Evolutionary conservation across 2,797 vertebrate species (phyloP).

Genomic region (Manis crassicaudata): DNA sequence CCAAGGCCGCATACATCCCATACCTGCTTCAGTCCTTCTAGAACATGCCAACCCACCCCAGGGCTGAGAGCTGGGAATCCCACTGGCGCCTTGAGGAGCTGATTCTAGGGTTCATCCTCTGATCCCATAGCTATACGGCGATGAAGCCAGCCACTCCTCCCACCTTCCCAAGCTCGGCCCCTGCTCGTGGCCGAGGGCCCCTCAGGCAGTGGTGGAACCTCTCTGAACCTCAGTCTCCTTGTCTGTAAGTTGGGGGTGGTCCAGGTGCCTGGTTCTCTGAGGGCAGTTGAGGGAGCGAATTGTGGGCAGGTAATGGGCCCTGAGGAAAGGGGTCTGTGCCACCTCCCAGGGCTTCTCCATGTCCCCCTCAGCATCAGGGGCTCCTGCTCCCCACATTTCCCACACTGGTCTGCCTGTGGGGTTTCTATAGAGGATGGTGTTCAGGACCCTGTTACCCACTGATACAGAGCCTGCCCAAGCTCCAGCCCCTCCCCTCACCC

Average conservation of each 20-base stretch:
- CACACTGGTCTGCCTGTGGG: background rate
- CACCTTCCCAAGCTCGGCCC: no score
- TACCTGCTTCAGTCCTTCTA: background rate
- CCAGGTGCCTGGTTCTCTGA: background rate
- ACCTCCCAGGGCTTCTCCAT: background rate
- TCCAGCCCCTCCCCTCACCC: rapidly evolving
- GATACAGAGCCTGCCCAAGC: background rate
- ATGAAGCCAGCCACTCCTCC: background rate
- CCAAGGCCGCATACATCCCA: background rate
- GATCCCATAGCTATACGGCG: rapidly evolving
- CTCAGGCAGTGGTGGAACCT: no score
- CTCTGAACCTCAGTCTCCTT: background rate
- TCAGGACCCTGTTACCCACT: no score
- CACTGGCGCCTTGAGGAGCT: rapidly evolving
- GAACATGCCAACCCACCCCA: rapidly evolving
- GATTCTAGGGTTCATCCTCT: rapidly evolving
- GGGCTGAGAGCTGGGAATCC: background rate
- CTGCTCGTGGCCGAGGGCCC: background rate
- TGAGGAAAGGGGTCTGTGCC: no score
- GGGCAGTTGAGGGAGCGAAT: background rate
- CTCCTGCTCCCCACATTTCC: rapidly evolving
- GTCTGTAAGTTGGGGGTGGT: background rate
- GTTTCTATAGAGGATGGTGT: background rate
- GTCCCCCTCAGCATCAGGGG: background rate
- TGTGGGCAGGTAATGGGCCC: rapidly evolving